phyloP scores from a whole-genome alignment of 2,797 vertebrate genomes.

The Falco concolor region DNA sequence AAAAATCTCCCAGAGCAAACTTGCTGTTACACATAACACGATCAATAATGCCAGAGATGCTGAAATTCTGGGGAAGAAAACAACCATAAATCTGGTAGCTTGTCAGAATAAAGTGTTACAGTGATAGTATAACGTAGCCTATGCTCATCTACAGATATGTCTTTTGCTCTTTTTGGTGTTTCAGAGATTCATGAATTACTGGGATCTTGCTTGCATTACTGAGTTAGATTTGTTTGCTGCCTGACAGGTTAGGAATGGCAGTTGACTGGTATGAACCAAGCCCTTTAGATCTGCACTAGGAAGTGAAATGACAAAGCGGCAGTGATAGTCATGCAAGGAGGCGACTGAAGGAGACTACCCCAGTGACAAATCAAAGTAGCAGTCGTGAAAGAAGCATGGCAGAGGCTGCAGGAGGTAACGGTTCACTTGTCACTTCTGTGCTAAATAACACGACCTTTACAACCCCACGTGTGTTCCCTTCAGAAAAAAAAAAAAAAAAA shows the following conservation, averaged over 20 bases:
- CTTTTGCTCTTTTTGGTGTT: conserved; percentile 9
- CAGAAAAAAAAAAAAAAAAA: neutral
- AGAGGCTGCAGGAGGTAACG: neutral
- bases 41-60: neutral
- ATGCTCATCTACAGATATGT: neutral
- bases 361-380: neutral
- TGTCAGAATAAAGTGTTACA: conserved; percentile 18
- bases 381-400: neutral
- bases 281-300: neutral
- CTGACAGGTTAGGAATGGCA: conserved; percentile 1
- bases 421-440: neutral
- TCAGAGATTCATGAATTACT: neutral
- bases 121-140: neutral
- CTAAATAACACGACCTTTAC: neutral
- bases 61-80: neutral
- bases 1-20: neutral
- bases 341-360: neutral
- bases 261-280: neutral
- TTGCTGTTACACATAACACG: neutral
- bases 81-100: neutral
- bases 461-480: neutral
- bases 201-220: neutral
- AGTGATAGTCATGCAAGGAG: neutral
- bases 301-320: neutral
- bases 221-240: conserved; percentile 6